These are phyloP conservation scores for Myathropa florea DNA, from an alignment of 2,888 invertebrate species.

Conservation along the genomic window DNA sequence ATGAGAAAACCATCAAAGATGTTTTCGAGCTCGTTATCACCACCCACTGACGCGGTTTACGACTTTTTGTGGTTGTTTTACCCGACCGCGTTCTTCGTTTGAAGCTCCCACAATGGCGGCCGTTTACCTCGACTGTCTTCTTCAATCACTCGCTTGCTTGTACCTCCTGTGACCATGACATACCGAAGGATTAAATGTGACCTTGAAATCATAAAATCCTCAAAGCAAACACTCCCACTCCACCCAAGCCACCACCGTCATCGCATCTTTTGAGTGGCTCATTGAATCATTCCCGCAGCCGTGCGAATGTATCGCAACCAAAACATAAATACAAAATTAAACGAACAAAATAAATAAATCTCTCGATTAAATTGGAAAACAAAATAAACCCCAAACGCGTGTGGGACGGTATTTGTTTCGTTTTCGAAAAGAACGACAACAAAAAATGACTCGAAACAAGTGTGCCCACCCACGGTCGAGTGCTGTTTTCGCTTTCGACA, in stretches of 20 bases:
- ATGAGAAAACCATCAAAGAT: background rate
- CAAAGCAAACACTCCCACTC: background rate
- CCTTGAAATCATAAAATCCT: background rate
- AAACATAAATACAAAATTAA: background rate
- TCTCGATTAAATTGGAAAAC: background rate
- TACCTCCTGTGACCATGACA: background rate
- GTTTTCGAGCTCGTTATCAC: background rate
- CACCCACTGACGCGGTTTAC: background rate
- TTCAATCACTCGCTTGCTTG: background rate
- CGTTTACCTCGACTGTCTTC: background rate
- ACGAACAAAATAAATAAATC: background rate
- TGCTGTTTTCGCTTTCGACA: background rate
- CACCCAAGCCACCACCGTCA: no score
- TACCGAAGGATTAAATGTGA: background rate
- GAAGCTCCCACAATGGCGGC: background rate
- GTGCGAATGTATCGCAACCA: background rate
- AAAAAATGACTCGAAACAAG: background rate
- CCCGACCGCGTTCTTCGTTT: background rate
- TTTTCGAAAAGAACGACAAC: background rate
- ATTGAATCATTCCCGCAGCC: background rate
- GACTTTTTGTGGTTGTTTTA: background rate
- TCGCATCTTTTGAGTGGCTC: no score
- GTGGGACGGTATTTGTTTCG: background rate
- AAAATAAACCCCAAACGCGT: background rate
- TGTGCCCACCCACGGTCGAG: background rate